A percentile compares a stretch with the other conserved stretches of the same genome.
Conservation (phyloP, 2,113 vertebrate genomes). For the Aptenodytes forsteri region DNA sequence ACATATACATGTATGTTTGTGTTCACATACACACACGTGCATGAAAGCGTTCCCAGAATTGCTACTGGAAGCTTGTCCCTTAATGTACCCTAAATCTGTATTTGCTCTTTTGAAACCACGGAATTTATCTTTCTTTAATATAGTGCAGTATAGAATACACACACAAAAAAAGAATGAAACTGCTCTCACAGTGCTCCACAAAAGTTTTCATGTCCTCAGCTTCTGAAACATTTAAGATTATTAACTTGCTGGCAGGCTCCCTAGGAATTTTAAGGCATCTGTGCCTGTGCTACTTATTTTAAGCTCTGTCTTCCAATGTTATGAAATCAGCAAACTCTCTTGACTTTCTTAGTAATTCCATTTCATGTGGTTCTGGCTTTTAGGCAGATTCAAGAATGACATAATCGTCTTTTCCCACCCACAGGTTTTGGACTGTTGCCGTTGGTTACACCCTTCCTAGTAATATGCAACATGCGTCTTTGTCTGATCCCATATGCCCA, state of each 20-base stretch:
- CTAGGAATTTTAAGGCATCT: not conserved
- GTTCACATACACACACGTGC: not conserved
- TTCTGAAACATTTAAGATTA: conserved; percentile 30
- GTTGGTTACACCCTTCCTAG: not conserved
- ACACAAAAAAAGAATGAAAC: not conserved
- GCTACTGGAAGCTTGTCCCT: not conserved
- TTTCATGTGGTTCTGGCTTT: conserved; percentile 42
- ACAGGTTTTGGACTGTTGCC: not conserved
- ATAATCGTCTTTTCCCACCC: not conserved
- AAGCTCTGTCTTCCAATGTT: conserved; percentile 14
- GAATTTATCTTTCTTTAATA: not conserved
- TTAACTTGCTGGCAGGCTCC: not conserved
- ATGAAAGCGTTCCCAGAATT: not conserved
- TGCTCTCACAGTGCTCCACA: not conserved
- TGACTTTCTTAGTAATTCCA: conserved; percentile 26
- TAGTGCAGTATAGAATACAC: not conserved
- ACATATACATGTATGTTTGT: not conserved
- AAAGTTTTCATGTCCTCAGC: conserved; percentile 1
- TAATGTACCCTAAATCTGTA: not conserved
- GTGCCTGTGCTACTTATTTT: conserved; percentile 27
- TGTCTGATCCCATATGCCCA: conserved; percentile 11
- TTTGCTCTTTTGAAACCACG: not conserved
- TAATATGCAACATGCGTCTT: not conserved
- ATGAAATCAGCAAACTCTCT: not conserved
- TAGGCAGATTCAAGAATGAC: conserved; percentile 31